Conservation (phyloP, 2,797 vertebrate species). For the Typhlichthys subterraneus region DNA sequence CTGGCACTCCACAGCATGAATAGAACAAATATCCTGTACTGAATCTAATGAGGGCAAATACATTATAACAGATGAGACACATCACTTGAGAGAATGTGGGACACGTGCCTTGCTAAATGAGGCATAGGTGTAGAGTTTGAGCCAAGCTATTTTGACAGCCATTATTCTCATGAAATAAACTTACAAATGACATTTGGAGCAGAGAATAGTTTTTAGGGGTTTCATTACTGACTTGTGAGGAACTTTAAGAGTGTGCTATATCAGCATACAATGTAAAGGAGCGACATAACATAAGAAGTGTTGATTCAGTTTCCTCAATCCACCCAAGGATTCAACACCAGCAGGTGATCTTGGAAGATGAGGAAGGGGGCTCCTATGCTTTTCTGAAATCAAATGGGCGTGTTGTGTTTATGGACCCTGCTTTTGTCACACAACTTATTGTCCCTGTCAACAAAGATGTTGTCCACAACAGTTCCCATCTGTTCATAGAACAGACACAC, state of each 20-base stretch:
- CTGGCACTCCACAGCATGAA: background rate
- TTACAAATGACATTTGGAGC: too few relatives aligned
- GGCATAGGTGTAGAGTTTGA: too few relatives aligned
- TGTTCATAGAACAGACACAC: constrained; percentile 22
- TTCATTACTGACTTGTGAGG: too few relatives aligned
- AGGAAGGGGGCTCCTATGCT: background rate
- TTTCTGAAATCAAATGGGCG: constrained; percentile 17
- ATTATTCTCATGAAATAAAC: too few relatives aligned
- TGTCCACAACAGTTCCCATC: constrained; percentile 19
- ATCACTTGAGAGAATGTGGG: background rate
- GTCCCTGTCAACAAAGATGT: constrained; percentile 49
- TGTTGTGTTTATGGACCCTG: constrained; percentile 35
- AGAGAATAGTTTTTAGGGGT: too few relatives aligned
- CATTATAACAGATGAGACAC: too few relatives aligned
- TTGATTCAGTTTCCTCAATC: too few relatives aligned
- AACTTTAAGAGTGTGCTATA: too few relatives aligned
- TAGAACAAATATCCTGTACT: background rate
- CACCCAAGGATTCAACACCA: too few relatives aligned
- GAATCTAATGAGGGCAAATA: background rate
- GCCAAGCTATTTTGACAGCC: too few relatives aligned
- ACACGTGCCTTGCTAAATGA: background rate
- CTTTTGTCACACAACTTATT: constrained; percentile 20
- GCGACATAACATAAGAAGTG: too few relatives aligned
- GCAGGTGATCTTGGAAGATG: background rate
- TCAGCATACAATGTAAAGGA: too few relatives aligned